Evolutionary conservation across 2,113 vertebrate species (phyloP).

Genomic region (Puntigrus tetrazona): DNA sequence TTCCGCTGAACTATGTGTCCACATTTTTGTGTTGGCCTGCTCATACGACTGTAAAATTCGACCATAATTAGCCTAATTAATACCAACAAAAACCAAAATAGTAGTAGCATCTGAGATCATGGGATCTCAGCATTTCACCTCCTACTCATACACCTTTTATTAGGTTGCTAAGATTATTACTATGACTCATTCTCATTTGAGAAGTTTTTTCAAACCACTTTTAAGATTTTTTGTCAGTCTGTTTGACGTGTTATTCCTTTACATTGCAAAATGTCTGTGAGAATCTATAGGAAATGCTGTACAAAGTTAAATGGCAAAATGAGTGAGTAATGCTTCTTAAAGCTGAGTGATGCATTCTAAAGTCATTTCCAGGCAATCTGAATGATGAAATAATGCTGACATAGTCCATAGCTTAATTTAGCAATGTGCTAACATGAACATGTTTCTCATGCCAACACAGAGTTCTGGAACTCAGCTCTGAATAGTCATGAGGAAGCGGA

Average conservation of each 20-base stretch:
- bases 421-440: background rate
- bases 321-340: no score
- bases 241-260: background rate
- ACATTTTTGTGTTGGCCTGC: background rate
- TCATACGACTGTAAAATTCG: background rate
- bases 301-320: background rate
- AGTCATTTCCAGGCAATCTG: background rate
- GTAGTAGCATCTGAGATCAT: background rate
- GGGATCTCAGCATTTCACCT: background rate
- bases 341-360: background rate
- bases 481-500: conserved; percentile 66
- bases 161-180: background rate
- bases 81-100: background rate
- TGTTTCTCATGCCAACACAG: conserved; percentile 64
- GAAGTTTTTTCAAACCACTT: background rate
- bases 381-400: background rate
- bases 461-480: conserved; percentile 88
- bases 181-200: background rate
- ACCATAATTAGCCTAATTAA: background rate
- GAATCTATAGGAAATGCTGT: background rate
- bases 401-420: background rate
- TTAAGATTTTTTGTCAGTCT: background rate
- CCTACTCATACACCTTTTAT: background rate
- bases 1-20: background rate
- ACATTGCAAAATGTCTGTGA: background rate